These are phyloP conservation scores for Laspeyria flexula DNA, from an alignment of 2,888 invertebrate species.

Conservation along the genomic window DNA sequence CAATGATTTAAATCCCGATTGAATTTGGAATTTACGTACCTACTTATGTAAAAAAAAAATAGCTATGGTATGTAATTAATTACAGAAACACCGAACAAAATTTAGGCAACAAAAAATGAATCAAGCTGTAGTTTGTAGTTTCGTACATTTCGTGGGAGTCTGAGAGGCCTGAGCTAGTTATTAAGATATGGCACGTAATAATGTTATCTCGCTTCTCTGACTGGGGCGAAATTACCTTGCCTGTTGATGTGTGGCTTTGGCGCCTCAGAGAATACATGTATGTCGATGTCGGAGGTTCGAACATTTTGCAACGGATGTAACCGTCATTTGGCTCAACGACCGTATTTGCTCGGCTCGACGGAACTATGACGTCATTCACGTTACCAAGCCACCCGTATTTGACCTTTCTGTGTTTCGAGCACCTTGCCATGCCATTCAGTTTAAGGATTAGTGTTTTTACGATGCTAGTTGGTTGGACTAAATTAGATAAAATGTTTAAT, in stretches of 20 bases:
- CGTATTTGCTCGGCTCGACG: constrained; percentile 38
- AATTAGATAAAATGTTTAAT: background rate
- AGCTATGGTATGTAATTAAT: background rate
- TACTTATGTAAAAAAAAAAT: constrained; percentile 10
- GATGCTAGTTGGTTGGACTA: too few species aligned
- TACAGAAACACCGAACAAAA: too few species aligned
- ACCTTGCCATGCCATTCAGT: constrained; percentile 24
- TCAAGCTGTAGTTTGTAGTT: too few species aligned
- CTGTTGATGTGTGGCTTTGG: constrained; percentile 2
- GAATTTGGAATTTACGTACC: constrained; percentile 4
- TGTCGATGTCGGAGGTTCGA: constrained; percentile 29
- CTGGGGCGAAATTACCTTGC: constrained; percentile 16
- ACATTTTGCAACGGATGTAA: constrained; percentile 48
- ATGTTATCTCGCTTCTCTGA: constrained; percentile 21
- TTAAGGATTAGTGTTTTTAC: constrained; percentile 1
- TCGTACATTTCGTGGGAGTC: too few species aligned
- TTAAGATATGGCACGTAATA: too few species aligned
- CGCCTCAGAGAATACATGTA: constrained; percentile 4
- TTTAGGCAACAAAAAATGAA: too few species aligned
- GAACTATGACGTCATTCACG: constrained; percentile 40
- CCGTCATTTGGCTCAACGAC: constrained; percentile 49
- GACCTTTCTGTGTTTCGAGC: constrained; percentile 45
- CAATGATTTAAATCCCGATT: too few species aligned
- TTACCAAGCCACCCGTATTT: constrained; percentile 37
- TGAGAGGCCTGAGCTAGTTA: too few species aligned